Conservation (phyloP, 2,113 vertebrate genomes). For the Spea multiplicata region DNA sequence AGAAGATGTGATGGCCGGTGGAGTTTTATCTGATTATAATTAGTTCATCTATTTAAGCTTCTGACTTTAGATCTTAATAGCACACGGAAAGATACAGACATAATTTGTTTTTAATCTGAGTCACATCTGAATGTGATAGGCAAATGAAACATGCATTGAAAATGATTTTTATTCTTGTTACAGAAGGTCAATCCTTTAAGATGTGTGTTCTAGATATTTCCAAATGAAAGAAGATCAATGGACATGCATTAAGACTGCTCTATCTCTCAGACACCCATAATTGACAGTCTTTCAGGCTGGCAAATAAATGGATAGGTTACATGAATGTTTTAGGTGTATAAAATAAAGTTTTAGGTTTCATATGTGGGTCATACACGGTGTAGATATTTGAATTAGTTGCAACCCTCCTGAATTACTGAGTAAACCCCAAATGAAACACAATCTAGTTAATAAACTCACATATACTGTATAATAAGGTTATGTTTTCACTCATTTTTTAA, state of each 20-base stretch:
- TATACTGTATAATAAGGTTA: too few relatives aligned
- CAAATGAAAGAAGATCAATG: slow-evolving; percentile 15
- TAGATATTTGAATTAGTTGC: too few relatives aligned
- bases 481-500: too few relatives aligned
- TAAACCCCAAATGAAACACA: too few relatives aligned
- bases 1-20: neutral
- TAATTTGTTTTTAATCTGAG: slow-evolving; percentile 7
- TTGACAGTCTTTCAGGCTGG: neutral
- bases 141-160: slow-evolving; percentile 4
- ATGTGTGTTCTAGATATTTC: slow-evolving; percentile 23
- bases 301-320: too few relatives aligned
- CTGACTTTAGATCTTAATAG: slow-evolving; percentile 14
- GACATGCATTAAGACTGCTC: neutral
- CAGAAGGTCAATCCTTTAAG: slow-evolving; percentile 3
- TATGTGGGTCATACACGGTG: too few relatives aligned
- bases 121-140: neutral
- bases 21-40: slow-evolving; percentile 35
- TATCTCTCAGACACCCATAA: neutral
- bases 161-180: slow-evolving; percentile 5
- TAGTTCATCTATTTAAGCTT: slow-evolving; percentile 25
- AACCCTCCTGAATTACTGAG: too few relatives aligned
- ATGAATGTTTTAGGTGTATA: too few relatives aligned
- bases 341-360: too few relatives aligned
- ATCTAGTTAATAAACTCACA: too few relatives aligned
- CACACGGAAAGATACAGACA: slow-evolving; percentile 16